Conservation (phyloP, 2,797 vertebrate genomes). For the Chaetophractus vellerosus region DNA sequence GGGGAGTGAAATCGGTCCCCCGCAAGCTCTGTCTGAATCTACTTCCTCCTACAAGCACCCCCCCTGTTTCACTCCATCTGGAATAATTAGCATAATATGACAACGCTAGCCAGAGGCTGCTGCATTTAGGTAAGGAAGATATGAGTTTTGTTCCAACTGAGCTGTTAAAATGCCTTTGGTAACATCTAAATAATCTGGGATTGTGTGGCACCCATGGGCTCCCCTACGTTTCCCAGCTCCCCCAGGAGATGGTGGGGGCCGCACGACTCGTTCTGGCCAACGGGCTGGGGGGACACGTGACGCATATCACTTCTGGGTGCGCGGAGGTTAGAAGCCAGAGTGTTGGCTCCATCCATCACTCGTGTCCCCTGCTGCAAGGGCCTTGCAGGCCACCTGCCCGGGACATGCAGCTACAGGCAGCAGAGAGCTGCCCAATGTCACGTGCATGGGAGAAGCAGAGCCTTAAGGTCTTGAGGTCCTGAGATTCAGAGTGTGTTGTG, state of each 20-base stretch:
- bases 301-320: not conserved
- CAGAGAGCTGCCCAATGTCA: not conserved
- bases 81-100: constrained; percentile 59
- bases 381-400: not conserved
- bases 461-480: not conserved
- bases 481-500: fast-evolving
- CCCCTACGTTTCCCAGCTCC: not conserved
- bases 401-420: fast-evolving
- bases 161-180: not conserved
- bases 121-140: not conserved
- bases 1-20: constrained; percentile 50
- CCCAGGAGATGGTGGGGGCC: not conserved
- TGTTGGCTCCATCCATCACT: not conserved
- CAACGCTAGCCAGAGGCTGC: not conserved
- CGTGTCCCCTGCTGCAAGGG: not conserved
- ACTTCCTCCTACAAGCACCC: constrained; percentile 50
- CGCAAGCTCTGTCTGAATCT: not conserved
- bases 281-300: not conserved
- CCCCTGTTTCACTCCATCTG: not conserved
- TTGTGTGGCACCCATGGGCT: fast-evolving
- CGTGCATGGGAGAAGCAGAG: fast-evolving
- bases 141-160: not conserved
- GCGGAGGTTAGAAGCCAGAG: not conserved
- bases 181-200: not conserved
- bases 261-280: not conserved